Percentiles rank a stretch among this genome's conserved stretches.
These are phyloP conservation scores for Carcinoscorpius rotundicauda DNA, from an alignment of 1,140 invertebrate species.

Conservation along the genomic window DNA sequence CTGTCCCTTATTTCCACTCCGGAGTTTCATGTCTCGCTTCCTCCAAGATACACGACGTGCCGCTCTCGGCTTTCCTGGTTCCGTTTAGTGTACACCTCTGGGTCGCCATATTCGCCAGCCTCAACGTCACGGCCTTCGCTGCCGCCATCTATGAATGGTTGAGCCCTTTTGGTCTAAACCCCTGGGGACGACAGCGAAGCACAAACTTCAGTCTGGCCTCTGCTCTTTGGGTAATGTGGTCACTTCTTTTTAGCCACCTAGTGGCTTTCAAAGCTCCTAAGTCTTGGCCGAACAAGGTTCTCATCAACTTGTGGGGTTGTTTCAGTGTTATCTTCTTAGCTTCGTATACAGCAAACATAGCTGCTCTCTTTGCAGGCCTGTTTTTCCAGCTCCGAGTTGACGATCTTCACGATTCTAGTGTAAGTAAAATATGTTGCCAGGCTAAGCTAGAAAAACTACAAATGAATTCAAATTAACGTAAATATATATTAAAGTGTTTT, in stretches of 20 bases:
- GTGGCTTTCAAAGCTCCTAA: conserved; percentile 94
- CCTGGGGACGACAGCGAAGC: conserved; percentile 83
- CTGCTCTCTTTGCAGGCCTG: conserved; percentile 76
- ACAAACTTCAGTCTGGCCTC: conserved; percentile 73
- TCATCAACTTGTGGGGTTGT: conserved; percentile 88
- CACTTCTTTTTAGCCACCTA: conserved; percentile 76
- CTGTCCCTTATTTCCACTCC: conserved; percentile 78
- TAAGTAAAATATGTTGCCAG: too few relatives aligned
- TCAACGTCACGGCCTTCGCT: conserved; percentile 77
- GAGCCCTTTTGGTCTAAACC: conserved; percentile 83
- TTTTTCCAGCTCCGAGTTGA: conserved; percentile 67
- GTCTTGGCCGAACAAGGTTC: conserved; percentile 89
- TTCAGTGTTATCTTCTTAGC: conserved; percentile 90
- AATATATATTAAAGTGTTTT: too few relatives aligned
- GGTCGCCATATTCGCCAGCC: conserved; percentile 78
- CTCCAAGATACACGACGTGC: conserved; percentile 61
- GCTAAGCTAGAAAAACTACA: too few relatives aligned
- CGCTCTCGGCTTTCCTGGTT: conserved; percentile 73
- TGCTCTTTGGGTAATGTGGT: conserved; percentile 88
- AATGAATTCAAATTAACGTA: too few relatives aligned
- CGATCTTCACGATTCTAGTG: conserved; percentile 42
- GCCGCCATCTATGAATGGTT: conserved; percentile 89
- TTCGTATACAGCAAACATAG: conserved; percentile 87
- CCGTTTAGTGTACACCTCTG: conserved; percentile 79
- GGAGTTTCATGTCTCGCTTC: conserved; percentile 72